Percentiles rank a stretch among this genome's conserved stretches.
Evolutionary conservation across 2,113 vertebrate species (phyloP).

Genomic region (Lates calcarifer): DNA sequence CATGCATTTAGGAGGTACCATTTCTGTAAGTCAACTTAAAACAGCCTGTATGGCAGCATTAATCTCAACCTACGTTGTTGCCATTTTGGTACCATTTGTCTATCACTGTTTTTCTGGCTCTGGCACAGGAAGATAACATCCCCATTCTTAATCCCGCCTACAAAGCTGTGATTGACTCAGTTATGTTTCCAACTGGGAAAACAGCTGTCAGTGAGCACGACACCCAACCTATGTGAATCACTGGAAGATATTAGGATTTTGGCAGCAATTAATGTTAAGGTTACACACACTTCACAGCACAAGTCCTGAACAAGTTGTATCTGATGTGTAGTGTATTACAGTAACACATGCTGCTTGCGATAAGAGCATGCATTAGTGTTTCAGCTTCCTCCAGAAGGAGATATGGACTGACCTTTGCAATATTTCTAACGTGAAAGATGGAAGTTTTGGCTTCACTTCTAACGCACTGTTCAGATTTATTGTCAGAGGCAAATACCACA

Average conservation of each 20-base stretch:
- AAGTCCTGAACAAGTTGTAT: too few relatives aligned
- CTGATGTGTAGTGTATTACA: neutral
- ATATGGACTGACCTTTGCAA: neutral
- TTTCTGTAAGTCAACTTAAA: too few relatives aligned
- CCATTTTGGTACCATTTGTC: neutral
- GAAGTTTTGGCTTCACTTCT: slow-evolving; percentile 19
- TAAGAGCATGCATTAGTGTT: neutral
- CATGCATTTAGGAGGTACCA: too few relatives aligned
- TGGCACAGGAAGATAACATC: neutral
- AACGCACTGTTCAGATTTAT: slow-evolving; percentile 25
- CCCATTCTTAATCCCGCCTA: neutral
- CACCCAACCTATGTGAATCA: neutral
- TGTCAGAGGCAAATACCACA: neutral
- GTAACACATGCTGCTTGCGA: neutral
- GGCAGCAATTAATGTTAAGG: neutral
- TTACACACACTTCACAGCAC: neutral
- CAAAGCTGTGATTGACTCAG: neutral
- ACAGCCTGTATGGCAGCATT: neutral
- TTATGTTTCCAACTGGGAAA: neutral
- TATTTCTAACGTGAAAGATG: slow-evolving; percentile 26
- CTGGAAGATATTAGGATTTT: neutral
- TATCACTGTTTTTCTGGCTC: neutral
- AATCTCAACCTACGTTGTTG: neutral
- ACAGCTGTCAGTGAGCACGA: neutral
- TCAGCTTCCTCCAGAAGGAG: neutral